These are phyloP conservation scores for Tanypteryx hageni DNA, from an alignment of 2,888 invertebrate species.

Conservation along the genomic window DNA sequence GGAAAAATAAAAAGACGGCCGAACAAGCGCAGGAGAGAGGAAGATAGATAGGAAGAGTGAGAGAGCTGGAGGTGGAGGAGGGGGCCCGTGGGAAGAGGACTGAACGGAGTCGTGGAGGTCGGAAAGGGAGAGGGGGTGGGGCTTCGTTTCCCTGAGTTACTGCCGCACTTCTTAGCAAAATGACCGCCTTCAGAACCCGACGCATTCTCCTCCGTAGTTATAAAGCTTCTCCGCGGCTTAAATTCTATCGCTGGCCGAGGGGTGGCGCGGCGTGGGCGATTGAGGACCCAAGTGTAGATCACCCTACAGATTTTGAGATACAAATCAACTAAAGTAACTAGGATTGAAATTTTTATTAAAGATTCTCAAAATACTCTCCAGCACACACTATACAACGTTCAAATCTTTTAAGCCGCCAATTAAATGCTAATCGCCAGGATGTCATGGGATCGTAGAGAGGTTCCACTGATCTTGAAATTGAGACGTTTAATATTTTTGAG, in stretches of 20 bases:
- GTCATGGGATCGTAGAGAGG: too few relatives aligned
- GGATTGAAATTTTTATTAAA: too few relatives aligned
- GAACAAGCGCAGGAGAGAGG: neutral
- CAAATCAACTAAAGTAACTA: too few relatives aligned
- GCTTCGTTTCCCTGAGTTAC: neutral
- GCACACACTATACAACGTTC: too few relatives aligned
- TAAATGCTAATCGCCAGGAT: too few relatives aligned
- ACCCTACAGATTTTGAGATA: too few relatives aligned
- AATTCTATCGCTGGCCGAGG: neutral
- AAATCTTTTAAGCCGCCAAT: too few relatives aligned
- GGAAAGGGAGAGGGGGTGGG: neutral
- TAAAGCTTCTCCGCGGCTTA: neutral
- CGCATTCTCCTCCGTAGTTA: neutral
- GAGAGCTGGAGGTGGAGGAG: neutral
- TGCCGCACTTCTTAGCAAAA: neutral
- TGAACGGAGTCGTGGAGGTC: neutral
- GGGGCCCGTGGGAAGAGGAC: neutral
- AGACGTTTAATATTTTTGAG: too few relatives aligned
- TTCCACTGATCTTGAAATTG: too few relatives aligned
- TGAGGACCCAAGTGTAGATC: too few relatives aligned
- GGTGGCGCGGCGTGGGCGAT: neutral
- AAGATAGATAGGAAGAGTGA: neutral
- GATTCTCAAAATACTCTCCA: too few relatives aligned
- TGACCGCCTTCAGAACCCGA: neutral
- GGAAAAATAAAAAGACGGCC: neutral